These are phyloP conservation scores for Aplysina aerophoba DNA, from an alignment of 37 sponge, comb jelly and placozoan species.

Conservation along the genomic window DNA sequence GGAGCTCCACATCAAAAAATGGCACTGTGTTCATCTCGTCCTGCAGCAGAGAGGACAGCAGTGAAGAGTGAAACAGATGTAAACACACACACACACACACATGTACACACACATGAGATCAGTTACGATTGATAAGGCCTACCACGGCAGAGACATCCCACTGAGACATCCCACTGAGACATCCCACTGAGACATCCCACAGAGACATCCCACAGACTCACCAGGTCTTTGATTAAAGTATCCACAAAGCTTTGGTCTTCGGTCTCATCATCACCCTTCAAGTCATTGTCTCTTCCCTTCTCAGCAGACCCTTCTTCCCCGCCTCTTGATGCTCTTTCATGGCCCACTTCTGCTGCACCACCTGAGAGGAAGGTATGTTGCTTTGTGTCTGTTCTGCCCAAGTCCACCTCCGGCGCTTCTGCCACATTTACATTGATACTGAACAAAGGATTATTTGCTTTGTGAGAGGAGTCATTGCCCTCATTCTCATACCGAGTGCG, in stretches of 20 bases:
- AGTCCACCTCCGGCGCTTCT: constrained; percentile 33
- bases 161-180: too few species aligned
- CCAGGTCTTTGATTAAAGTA: constrained; percentile 69
- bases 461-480: background rate
- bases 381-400: background rate
- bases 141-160: too few species aligned
- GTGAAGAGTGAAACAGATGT: background rate
- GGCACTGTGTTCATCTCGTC: constrained; percentile 79
- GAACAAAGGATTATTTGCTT: background rate
- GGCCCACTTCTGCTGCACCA: background rate
- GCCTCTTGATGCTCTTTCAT: background rate
- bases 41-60: constrained; percentile 35
- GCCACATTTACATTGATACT: background rate
- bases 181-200: background rate
- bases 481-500: background rate
- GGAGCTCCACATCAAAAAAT: constrained; percentile 80
- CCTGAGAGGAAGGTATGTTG: background rate
- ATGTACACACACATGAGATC: constrained; percentile 4
- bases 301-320: background rate
- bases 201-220: constrained; percentile 35
- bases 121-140: background rate
- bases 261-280: background rate
- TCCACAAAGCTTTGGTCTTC: constrained; percentile 51
- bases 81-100: constrained; percentile 29
- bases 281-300: background rate